Evolutionary conservation across 2,113 vertebrate genomes (phyloP).

Genomic region (Octodon degus): DNA sequence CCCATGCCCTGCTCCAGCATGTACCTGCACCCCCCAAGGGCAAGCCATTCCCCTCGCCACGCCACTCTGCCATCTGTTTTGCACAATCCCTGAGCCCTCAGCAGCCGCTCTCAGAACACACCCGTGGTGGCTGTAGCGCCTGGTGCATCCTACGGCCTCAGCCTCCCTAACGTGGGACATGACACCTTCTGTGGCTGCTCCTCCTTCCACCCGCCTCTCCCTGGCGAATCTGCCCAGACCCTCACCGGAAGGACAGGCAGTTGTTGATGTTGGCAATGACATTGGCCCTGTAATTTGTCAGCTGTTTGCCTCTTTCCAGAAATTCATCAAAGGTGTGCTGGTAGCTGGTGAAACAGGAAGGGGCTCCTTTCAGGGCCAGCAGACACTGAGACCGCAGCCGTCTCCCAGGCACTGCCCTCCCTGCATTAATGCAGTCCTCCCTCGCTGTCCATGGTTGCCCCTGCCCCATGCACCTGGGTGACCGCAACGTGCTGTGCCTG

Average conservation of each 20-base stretch:
- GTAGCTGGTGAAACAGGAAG: conserved; percentile 86
- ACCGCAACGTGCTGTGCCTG: accelerated
- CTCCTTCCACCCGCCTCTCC: background rate
- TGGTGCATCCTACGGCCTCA: accelerated
- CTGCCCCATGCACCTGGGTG: background rate
- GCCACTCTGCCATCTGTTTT: background rate
- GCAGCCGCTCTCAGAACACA: accelerated
- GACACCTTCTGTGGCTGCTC: background rate
- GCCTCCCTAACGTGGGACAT: no score
- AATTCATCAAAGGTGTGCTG: conserved; percentile 87
- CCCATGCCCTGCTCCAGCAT: accelerated
- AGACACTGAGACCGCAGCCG: accelerated
- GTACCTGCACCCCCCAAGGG: background rate
- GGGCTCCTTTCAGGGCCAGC: background rate
- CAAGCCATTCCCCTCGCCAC: background rate
- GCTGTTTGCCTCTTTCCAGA: conserved; percentile 84
- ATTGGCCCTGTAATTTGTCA: conserved; percentile 82
- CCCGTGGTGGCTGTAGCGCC: background rate
- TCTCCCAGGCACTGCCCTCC: background rate
- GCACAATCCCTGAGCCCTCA: background rate
- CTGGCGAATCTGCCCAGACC: background rate
- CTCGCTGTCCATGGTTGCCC: background rate
- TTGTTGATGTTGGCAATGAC: conserved; percentile 91
- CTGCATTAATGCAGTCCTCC: accelerated
- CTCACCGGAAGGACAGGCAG: conserved; percentile 92